Base-by-base conservation (phyloP, 2,113 vertebrate species). In the Rostratula benghalensis region DNA sequence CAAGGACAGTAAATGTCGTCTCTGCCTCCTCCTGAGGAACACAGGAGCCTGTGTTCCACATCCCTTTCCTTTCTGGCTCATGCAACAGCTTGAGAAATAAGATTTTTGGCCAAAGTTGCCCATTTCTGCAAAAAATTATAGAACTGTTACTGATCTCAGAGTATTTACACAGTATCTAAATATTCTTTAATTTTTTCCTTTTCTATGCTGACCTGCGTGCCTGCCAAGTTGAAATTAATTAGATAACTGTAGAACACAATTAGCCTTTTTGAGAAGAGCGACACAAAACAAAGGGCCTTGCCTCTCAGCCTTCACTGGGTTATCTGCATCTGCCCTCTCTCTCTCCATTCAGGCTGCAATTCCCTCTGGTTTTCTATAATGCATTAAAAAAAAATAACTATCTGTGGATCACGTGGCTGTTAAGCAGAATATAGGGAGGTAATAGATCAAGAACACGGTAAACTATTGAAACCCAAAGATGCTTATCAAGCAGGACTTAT, bases 231-330 rank as follows among this genome's bases (percentile, higher is more conserved):
- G 11, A 11, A 37, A 35, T 33, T 35, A 39, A 57, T 39, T 48
- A 30, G 30, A 2, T 24, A 24, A 13, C 67, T 61, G 11, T 3
- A 23, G 41, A 77, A 83, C 50, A 70, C 41, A 21, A 23, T n/a
- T 8, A 20, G 83, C 37, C 25, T 63, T 88, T 75, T 27, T 23
- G 41, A 69, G 68, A n/a, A 43, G 68, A 39, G 4, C 0, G 1
- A 6, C 35, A 10, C 9, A 11, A n/a, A 23, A 30, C 10, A 11
- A 24, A 21, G 9, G 20, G 31, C 19, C 22, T 30, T 30, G 19
- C 1, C 0, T 25, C 20, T 4, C 41, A 19, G 80, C 57, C 24
- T 13, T 19, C 0, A 1, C 31, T 15, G 30, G 9, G 5, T 51
- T 45, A 11, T 5, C 56, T 43, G 59, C 15, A 31, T 13, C 16